phyloP scores from a whole-genome alignment of 2,113 vertebrate genomes.

The Oreochromis niloticus region DNA sequence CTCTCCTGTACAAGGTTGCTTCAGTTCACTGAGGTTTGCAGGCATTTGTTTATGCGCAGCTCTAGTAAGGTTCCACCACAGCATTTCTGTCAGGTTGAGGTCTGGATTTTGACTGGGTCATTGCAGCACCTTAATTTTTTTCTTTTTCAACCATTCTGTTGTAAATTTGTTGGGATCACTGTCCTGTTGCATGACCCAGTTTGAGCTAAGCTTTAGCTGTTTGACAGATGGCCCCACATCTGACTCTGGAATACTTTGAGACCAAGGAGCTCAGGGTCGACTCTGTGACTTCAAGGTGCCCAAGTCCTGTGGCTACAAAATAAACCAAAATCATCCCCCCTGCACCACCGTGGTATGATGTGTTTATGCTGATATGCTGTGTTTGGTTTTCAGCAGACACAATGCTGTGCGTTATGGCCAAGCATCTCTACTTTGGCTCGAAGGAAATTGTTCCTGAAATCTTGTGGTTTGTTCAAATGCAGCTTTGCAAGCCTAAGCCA shows the following conservation, averaged over 20 bases:
- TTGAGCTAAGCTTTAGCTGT: neutral
- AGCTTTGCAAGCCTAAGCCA: neutral
- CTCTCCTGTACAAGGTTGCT: neutral
- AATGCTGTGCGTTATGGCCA: neutral
- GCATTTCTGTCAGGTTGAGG: neutral
- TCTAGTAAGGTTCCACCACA: neutral
- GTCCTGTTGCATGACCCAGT: neutral
- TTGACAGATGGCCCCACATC: neutral
- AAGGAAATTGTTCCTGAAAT: neutral
- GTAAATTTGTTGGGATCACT: neutral
- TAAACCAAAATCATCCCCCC: neutral
- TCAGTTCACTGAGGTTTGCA: neutral
- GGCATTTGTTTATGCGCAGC: neutral
- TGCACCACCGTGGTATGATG: neutral
- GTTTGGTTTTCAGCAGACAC: neutral
- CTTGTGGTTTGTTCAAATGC: neutral
- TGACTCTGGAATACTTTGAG: neutral
- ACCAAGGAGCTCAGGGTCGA: neutral
- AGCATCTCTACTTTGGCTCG: neutral
- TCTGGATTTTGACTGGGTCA: neutral
- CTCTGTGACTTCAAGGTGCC: neutral
- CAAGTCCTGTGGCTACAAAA: neutral
- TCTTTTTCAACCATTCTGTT: neutral
- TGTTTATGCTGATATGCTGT: neutral
- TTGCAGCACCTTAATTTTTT: neutral